Evolutionary conservation across 2,113 vertebrate genomes (phyloP).

Genomic region (Henicopernis longicauda): DNA sequence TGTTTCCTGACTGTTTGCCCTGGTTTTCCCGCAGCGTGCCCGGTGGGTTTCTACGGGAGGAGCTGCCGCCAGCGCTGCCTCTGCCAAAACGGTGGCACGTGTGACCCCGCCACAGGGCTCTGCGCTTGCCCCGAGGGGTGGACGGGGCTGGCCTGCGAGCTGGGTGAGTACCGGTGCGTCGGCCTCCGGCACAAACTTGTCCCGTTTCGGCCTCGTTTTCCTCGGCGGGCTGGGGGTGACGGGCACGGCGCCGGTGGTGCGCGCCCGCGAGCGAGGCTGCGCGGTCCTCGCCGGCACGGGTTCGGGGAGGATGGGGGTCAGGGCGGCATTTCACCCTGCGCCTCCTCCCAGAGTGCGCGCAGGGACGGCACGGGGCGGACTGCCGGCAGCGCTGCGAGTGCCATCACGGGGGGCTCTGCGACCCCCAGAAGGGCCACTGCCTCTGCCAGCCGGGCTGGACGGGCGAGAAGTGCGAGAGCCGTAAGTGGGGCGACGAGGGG

Average conservation of each 20-base stretch:
- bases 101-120: conserved; percentile 74
- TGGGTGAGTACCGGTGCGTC: conserved; percentile 64
- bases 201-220: rapidly evolving
- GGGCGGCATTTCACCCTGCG: background rate
- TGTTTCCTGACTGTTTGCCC: background rate
- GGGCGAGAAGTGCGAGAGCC: conserved; percentile 75
- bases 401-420: conserved; percentile 78
- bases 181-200: background rate
- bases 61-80: conserved; percentile 81
- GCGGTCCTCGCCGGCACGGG: background rate
- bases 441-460: conserved; percentile 81
- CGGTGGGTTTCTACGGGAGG: conserved; percentile 74
- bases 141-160: conserved; percentile 85
- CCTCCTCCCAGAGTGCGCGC: conserved; percentile 75
- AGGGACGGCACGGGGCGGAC: conserved; percentile 67
- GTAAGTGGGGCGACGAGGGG: conserved; percentile 53
- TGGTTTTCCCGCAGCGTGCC: conserved; percentile 75
- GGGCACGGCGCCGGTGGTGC: too few relatives aligned
- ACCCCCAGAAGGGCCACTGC: conserved; percentile 74
- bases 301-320: rapidly evolving
- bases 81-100: conserved; percentile 83
- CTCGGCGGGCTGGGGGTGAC: rapidly evolving
- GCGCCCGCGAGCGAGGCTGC: rapidly evolving
- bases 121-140: conserved; percentile 82
- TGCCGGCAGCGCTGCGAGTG: conserved; percentile 81